A percentile compares a stretch with the other conserved stretches of the same genome.
Evolutionary conservation across 2,113 vertebrate genomes (phyloP).

Genomic region (Limnothrissa miodon): DNA sequence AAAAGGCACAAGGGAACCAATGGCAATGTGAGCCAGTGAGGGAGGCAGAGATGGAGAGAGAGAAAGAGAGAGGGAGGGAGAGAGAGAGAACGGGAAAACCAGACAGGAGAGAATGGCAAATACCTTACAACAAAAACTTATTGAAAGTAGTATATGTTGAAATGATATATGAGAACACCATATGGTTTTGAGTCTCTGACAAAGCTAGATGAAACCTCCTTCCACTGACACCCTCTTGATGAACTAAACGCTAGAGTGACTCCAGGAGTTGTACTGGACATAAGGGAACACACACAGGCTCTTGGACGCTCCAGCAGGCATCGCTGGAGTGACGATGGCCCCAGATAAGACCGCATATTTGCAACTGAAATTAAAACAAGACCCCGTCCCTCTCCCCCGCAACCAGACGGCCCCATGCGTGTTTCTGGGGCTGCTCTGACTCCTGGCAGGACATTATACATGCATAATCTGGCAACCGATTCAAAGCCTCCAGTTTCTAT

Average conservation of each 20-base stretch:
- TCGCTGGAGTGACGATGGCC: not conserved
- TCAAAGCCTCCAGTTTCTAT: conserved; percentile 62
- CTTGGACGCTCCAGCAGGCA: not conserved
- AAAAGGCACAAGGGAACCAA: not conserved
- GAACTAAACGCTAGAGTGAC: conserved; percentile 22
- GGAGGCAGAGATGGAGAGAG: conserved; percentile 18
- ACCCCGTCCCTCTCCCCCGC: conserved; percentile 30
- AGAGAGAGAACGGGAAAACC: not conserved
- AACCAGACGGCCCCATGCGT: conserved; percentile 56
- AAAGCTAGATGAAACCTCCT: conserved; percentile 18
- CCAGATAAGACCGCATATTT: conserved; percentile 39
- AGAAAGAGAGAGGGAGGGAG: not conserved
- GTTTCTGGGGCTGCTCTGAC: conserved; percentile 44
- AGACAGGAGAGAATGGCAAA: not conserved
- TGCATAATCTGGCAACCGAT: conserved; percentile 56
- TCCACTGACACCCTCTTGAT: conserved; percentile 37
- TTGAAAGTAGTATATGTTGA: not conserved
- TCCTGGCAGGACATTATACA: conserved; percentile 62
- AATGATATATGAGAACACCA: not conserved
- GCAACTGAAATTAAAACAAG: conserved; percentile 45
- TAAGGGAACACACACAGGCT: conserved; percentile 3
- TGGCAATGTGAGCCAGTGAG: not conserved
- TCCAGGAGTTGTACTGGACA: conserved; percentile 23
- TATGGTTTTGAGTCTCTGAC: not conserved
- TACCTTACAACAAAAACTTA: not conserved